These are phyloP conservation scores for Promerops cafer DNA, from an alignment of 2,113 vertebrate species.

Conservation along the genomic window DNA sequence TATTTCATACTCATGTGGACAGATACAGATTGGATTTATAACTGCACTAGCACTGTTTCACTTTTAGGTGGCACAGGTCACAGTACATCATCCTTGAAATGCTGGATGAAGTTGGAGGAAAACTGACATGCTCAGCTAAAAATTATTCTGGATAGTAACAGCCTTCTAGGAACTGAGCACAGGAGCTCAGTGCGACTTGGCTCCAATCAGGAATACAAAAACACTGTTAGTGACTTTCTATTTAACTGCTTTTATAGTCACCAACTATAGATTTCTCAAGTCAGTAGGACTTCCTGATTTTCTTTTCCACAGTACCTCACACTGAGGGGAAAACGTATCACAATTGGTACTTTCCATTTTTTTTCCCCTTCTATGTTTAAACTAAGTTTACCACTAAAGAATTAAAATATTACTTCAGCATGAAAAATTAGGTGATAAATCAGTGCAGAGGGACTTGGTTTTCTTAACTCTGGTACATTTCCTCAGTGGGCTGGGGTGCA, in stretches of 20 bases:
- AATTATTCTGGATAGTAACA: not conserved
- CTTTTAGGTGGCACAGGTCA: not conserved
- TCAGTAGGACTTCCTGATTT: not conserved
- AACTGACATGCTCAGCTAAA: not conserved
- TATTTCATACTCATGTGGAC: not conserved
- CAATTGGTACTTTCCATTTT: accelerated
- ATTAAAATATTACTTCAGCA: not conserved
- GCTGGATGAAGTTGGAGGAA: not conserved
- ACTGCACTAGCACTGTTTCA: not conserved
- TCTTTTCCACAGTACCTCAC: not conserved
- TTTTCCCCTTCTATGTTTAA: not conserved
- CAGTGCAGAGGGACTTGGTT: not conserved
- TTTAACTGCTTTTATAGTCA: not conserved
- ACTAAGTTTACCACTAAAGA: not conserved
- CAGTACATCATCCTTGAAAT: not conserved
- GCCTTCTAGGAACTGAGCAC: not conserved
- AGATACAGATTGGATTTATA: not conserved
- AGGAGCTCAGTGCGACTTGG: not conserved
- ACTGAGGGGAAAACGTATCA: accelerated
- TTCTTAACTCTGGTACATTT: not conserved
- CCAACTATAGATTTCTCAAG: not conserved
- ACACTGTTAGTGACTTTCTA: not conserved
- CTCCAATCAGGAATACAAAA: not conserved
- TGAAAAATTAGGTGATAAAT: not conserved
- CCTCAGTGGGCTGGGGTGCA: not conserved